Evolutionary conservation across 2,113 vertebrate species (phyloP).

Genomic region (Steatornis caripensis): DNA sequence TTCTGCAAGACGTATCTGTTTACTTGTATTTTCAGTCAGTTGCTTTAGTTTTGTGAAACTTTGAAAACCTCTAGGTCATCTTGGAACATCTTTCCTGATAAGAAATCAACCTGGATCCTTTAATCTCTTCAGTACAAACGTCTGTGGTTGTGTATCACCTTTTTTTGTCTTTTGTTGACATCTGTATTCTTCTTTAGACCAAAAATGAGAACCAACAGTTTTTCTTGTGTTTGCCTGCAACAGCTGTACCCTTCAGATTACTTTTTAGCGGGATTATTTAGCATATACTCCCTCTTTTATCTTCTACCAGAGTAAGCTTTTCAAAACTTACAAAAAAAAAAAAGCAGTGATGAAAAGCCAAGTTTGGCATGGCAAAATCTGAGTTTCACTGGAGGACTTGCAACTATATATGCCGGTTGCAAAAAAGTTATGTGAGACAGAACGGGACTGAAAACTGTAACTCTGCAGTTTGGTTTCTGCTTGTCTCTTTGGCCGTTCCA

Average conservation of each 20-base stretch:
- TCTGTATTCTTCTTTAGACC: background rate
- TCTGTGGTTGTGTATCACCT: background rate
- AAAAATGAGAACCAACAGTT: background rate
- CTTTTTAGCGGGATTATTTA: background rate
- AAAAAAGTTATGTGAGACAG: background rate
- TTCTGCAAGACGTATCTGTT: background rate
- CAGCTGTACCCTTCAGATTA: background rate
- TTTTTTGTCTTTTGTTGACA: background rate
- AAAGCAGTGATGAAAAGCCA: background rate
- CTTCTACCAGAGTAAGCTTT: background rate
- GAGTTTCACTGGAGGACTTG: background rate
- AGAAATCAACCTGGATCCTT: background rate
- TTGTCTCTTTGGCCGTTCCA: background rate
- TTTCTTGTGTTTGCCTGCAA: background rate
- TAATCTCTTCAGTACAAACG: background rate
- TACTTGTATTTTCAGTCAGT: background rate
- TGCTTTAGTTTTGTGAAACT: background rate
- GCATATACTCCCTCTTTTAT: background rate
- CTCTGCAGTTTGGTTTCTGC: background rate
- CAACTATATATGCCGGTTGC: accelerated
- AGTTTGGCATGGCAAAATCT: background rate
- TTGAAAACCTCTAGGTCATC: background rate
- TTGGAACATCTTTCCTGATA: background rate
- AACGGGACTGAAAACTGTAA: background rate
- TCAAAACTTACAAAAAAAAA: background rate